Evolutionary conservation across 2,113 vertebrate genomes (phyloP).

Genomic region (Actenoides hombroni): DNA sequence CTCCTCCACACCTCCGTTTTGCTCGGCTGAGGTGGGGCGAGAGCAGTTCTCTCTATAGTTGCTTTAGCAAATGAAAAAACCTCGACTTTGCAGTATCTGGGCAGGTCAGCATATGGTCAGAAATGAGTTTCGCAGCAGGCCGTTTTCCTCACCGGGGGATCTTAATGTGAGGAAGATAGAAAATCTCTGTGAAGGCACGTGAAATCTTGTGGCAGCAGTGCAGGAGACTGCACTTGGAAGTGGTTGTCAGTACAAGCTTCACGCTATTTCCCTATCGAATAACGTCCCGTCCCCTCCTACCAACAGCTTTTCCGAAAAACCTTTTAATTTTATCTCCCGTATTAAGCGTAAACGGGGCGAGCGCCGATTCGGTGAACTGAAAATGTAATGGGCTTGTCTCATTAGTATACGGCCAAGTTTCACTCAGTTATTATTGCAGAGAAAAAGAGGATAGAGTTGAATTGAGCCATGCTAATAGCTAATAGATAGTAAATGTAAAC

Average conservation of each 20-base stretch:
- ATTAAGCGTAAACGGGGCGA: conserved; percentile 9
- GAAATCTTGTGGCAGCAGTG: neutral
- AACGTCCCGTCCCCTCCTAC: neutral
- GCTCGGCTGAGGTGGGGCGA: neutral
- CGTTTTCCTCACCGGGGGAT: neutral
- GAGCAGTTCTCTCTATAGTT: neutral
- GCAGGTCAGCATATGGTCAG: conserved; percentile 32
- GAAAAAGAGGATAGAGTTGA: conserved; percentile 37
- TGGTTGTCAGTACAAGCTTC: conserved; percentile 10
- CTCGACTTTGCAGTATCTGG: conserved; percentile 2
- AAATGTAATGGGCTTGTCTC: conserved; percentile 37
- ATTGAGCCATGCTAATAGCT: conserved; percentile 47
- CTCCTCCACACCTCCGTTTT: neutral
- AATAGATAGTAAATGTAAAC: conserved; percentile 66
- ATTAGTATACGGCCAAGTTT: conserved; percentile 16
- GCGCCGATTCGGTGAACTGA: conserved; percentile 18
- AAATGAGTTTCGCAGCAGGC: conserved; percentile 62
- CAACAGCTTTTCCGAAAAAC: neutral
- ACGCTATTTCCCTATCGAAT: neutral
- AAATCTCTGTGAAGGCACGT: neutral
- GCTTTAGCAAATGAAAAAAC: neutral
- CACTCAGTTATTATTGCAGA: conserved; percentile 7
- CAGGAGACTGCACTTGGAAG: conserved; percentile 5
- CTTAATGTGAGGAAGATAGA: conserved; percentile 34
- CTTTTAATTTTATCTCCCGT: conserved; percentile 39